These are phyloP conservation scores for Forbesichthys agassizii DNA, from an alignment of 2,113 vertebrate genomes.

Conservation along the genomic window DNA sequence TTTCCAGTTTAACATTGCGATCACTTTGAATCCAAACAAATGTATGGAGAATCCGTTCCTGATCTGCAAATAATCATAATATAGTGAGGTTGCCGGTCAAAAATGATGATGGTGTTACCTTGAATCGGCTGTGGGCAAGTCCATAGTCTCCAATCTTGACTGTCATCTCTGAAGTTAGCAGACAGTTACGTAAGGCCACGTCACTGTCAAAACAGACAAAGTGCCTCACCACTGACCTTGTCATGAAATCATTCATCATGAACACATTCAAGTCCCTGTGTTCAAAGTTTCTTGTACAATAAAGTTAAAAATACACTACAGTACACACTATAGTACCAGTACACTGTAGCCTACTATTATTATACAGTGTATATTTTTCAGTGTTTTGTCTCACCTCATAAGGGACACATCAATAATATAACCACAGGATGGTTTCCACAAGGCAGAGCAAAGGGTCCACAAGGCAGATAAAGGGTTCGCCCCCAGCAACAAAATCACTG, in stretches of 20 bases:
- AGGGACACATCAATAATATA: constrained; percentile 12
- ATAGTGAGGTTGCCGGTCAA: background rate
- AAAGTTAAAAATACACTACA: background rate
- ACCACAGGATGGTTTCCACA: constrained; percentile 26
- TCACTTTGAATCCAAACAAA: too few relatives aligned
- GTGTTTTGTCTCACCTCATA: constrained; percentile 43
- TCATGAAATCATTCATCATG: background rate
- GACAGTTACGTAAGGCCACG: constrained; percentile 92
- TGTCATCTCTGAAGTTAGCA: constrained; percentile 89
- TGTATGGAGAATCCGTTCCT: too few relatives aligned
- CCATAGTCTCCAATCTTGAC: constrained; percentile 97
- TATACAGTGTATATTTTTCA: background rate
- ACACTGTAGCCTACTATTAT: background rate
- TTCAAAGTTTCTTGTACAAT: background rate
- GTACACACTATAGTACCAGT: background rate
- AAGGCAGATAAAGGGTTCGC: constrained; percentile 58
- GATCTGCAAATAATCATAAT: too few relatives aligned
- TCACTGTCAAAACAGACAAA: constrained; percentile 77
- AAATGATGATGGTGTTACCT: constrained; percentile 75
- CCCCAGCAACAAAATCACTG: constrained; percentile 99
- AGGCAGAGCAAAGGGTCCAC: background rate
- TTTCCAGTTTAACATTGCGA: too few relatives aligned
- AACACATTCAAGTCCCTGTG: background rate
- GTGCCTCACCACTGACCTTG: background rate
- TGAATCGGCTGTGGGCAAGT: constrained; percentile 90